These are phyloP conservation scores for Drosophila histrio DNA, from an alignment of 2,888 invertebrate species.

Conservation along the genomic window DNA sequence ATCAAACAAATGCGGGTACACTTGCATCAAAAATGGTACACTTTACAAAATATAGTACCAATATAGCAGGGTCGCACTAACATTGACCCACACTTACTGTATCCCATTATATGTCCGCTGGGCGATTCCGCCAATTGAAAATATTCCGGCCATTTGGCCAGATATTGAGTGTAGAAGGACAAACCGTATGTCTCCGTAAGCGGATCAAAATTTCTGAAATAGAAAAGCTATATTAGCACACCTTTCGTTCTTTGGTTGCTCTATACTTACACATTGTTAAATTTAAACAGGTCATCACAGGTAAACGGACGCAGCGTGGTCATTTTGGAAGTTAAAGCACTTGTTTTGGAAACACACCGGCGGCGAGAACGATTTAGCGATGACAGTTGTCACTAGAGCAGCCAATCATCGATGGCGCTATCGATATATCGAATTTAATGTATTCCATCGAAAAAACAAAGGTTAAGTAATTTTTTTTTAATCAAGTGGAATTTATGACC, in stretches of 20 bases:
- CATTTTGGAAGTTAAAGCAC: slow-evolving; percentile 86
- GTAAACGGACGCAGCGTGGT: slow-evolving; percentile 96
- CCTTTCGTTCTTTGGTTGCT: neutral
- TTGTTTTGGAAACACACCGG: neutral
- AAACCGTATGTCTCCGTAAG: slow-evolving; percentile 98
- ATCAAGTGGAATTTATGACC: no score
- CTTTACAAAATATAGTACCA: neutral
- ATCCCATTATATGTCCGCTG: slow-evolving; percentile 98
- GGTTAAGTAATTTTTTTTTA: no score
- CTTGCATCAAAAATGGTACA: neutral
- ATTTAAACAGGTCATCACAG: slow-evolving; percentile 97
- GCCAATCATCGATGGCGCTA: neutral
- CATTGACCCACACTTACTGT: slow-evolving; percentile 89
- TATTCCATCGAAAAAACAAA: no score
- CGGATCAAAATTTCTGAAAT: slow-evolving; percentile 94
- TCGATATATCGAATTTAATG: no score
- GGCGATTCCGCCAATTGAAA: slow-evolving; percentile 98
- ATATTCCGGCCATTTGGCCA: slow-evolving; percentile 99
- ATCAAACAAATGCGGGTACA: neutral
- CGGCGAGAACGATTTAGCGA: neutral
- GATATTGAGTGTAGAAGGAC: slow-evolving; percentile 98
- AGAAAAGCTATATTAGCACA: neutral
- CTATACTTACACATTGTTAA: slow-evolving; percentile 94
- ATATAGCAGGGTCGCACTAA: neutral
- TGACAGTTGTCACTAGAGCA: neutral